Base-by-base conservation (phyloP, 2,113 vertebrate genomes). In the Himantopus leucocephalus region DNA sequence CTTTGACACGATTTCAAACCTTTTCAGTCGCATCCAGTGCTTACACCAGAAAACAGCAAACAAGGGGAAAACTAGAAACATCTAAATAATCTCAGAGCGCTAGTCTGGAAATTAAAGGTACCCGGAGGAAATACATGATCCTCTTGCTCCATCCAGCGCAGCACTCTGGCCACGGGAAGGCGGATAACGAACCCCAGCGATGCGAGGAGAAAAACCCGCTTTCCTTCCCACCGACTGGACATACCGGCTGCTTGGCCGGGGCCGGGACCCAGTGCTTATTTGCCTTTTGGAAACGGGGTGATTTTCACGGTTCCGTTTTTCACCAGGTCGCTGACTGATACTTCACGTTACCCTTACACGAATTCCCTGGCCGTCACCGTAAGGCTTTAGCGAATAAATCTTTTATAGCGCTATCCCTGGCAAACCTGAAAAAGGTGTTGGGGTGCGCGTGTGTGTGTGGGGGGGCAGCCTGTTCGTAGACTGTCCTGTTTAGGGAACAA, bases 1-100 rank as follows among this genome's bases (percentile, higher is more conserved):
- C 97, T 96, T 94, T 98, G 98, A 98, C 98, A 98, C 97, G 45
- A 81, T 98, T 98, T 97, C 93, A 88, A 98, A 96, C 76, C 97
- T 92, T 96, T 93, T 82, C 78, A 68, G 95, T 85, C 17, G 12
- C 90, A 77, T 85, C 87, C 72, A 87, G 92, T 27, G 76, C 94
- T 96, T 94, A 94, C 94, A 97, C 94, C 60, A 91, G 97, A 94
- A 95, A 97, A 94, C 81, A 95, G 94, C 93, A 91, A 95, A 91
- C 70, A 72, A 81, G 78, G 64, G 81, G 21, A 56, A 90, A 94
- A 83, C 45, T 83, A 63, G 77, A 91, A 94, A 78, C 6, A 15
- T 43, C 59, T 95, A 79, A 92, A 89, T 74, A 79, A 70, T 35
- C 53, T 45, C 85, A 94, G 84, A 23, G 19, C 5, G 9, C 84